Conservation (phyloP, 2,797 vertebrate genomes). For the Channa striata region DNA sequence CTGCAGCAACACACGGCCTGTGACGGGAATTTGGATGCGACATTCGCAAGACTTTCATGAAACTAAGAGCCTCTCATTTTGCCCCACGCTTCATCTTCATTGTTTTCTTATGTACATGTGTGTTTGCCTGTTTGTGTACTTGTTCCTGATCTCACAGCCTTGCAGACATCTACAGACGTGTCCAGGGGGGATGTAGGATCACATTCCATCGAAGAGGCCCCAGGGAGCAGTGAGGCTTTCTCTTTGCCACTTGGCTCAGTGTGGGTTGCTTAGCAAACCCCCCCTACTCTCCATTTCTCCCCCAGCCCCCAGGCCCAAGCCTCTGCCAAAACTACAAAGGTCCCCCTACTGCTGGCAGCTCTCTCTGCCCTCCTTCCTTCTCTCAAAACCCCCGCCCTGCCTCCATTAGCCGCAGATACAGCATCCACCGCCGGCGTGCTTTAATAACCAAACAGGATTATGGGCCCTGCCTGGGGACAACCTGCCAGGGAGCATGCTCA, state of each 20-base stretch:
- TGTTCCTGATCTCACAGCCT: constrained; percentile 75
- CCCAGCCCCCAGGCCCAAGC: constrained; percentile 77
- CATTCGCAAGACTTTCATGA: constrained; percentile 55
- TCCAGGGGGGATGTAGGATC: constrained; percentile 81
- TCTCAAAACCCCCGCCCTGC: constrained; percentile 76
- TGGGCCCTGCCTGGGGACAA: constrained; percentile 84
- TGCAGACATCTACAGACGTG: constrained; percentile 84
- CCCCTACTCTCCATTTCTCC: constrained; percentile 37
- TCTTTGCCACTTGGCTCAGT: constrained; percentile 84
- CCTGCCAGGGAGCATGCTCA: constrained; percentile 82
- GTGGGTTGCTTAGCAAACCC: constrained; percentile 72
- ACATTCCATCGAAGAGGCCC: constrained; percentile 88
- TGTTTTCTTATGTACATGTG: constrained; percentile 61
- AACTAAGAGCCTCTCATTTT: constrained; percentile 61
- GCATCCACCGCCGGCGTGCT: constrained; percentile 85
- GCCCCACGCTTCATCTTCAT: constrained; percentile 65
- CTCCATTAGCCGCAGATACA: constrained; percentile 88
- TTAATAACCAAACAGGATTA: constrained; percentile 91
- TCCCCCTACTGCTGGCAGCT: constrained; percentile 83
- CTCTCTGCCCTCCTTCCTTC: constrained; percentile 74
- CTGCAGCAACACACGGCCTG: constrained; percentile 58
- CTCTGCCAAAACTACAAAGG: constrained; percentile 87
- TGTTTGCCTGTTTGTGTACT: constrained; percentile 57
- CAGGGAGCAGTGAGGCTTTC: constrained; percentile 81
- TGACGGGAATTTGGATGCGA: constrained; percentile 70